Evolutionary conservation across 1,140 invertebrate genomes (phyloP), one percentile per base, ranked within the genome.

Genomic region (Gonatopus flavifemur): DNA sequence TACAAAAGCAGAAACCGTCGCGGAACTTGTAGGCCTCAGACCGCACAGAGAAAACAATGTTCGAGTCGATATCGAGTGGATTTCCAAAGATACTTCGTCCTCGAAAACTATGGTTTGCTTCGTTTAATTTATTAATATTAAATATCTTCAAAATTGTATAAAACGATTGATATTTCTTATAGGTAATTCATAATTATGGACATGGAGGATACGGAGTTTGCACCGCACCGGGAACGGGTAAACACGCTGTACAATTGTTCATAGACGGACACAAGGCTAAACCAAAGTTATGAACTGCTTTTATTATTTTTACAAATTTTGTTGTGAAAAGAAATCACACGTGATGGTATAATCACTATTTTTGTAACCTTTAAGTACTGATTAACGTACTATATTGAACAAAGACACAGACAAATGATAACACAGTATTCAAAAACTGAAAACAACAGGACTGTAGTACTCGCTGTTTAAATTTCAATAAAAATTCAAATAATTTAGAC

Each of bases 171-270:
- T 8, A 39, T 50, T 2, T 55, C 20, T 46, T 83, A 12, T 83
- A 88, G 79, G 71, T 94, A 12, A 85, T 96, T 1, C 93, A 97
- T 70, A 93, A 94, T 72, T 96, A 96, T 69, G 94, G 94, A 3
- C 94, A 96, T 68, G 91, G 93, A 2, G 91, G 92, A 3, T 92
- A 94, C 73, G 93, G 94, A 5, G 86, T 96, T 1, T 88, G 88
- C 46, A 85, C 90, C 24, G 88, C 90, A 8, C 94, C 93, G 12
- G 94, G 94, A 24, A 94, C 92, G 1, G 85, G 87, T 1, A 80
- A 85, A 40, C 80, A 91, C 59, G 90, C 91, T 1, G 83, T 90
- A 1, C 59, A 83, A 19, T 70, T 92, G 3, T 85, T 87, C 0
- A 74, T 81, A 50, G 83, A 88, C 57, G 52, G 83, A 57, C 69